A percentile compares a stretch with the other conserved stretches of the same genome.
phyloP scores from a whole-genome alignment of 2,113 vertebrate species.

The Mastomys natalensis region DNA sequence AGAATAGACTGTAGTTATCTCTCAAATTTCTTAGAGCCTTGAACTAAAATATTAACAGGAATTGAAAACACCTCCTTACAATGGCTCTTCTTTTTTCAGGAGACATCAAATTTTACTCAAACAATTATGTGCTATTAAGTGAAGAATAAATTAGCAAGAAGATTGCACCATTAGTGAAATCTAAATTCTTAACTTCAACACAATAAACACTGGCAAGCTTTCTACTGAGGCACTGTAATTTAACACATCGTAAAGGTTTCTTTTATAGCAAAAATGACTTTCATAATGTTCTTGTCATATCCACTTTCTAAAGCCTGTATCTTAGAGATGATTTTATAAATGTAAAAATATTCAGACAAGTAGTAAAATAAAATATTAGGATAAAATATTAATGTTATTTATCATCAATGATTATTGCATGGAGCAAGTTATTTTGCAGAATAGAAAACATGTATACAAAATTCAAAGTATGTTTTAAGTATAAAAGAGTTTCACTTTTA shows the following conservation, averaged over 20 bases:
- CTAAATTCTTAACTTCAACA: slow-evolving; percentile 82
- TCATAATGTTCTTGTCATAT: slow-evolving; percentile 70
- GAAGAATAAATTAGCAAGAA: slow-evolving; percentile 84
- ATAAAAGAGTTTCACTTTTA: neutral
- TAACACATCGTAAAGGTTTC: slow-evolving; percentile 81
- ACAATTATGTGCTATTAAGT: slow-evolving; percentile 85
- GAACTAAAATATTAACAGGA: slow-evolving; percentile 50
- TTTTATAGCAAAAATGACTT: slow-evolving; percentile 80
- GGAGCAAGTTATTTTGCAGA: neutral
- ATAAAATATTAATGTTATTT: neutral
- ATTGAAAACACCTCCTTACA: slow-evolving; percentile 73
- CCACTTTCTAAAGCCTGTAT: slow-evolving; percentile 63
- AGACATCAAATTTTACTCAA: slow-evolving; percentile 82
- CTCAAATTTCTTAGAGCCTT: slow-evolving; percentile 30
- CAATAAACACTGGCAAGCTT: slow-evolving; percentile 83
- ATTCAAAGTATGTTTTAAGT: neutral
- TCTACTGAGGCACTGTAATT: slow-evolving; percentile 82
- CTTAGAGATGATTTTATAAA: slow-evolving; percentile 68
- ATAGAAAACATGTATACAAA: neutral
- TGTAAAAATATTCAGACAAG: slow-evolving; percentile 67
- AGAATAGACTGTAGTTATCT: neutral
- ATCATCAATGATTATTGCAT: neutral
- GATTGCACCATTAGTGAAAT: slow-evolving; percentile 87
- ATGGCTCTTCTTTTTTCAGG: slow-evolving; percentile 74
- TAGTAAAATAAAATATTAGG: slow-evolving; percentile 12